A percentile compares a stretch with the other conserved stretches of the same genome.
phyloP scores from a whole-genome alignment of 2,797 vertebrate genomes.

The Hippopotamyrus pictus region DNA sequence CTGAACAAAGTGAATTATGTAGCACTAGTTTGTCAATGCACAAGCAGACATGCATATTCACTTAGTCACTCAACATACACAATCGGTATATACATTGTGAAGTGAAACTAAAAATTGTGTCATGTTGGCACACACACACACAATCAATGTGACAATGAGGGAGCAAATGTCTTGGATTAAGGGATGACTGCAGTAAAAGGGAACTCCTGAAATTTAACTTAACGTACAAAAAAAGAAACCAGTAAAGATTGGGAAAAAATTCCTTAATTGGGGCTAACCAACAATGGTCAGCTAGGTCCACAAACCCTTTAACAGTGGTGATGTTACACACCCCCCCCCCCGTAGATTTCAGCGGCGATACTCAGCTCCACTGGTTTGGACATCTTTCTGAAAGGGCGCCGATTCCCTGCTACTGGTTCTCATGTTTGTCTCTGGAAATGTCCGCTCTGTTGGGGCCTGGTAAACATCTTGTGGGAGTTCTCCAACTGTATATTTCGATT shows the following conservation, averaged over 20 bases:
- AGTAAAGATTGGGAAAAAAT: conserved; percentile 5
- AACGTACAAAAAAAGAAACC: conserved; percentile 16
- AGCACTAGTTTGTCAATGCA: conserved; percentile 46
- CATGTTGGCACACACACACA: background rate
- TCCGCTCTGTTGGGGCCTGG: conserved; percentile 40
- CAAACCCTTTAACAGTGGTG: background rate
- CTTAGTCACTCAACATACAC: background rate
- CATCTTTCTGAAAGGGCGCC: background rate
- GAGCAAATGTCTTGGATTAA: background rate
- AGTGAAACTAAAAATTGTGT: background rate
- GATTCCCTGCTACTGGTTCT: background rate
- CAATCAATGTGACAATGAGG: background rate
- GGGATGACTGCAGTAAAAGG: background rate
- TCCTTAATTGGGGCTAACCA: background rate
- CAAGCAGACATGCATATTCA: conserved; percentile 9
- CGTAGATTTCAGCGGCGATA: background rate
- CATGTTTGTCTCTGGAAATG: conserved; percentile 33
- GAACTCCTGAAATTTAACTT: background rate
- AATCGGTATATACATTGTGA: conserved; percentile 15
- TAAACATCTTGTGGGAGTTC: conserved; percentile 46
- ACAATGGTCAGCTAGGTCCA: conserved; percentile 20
- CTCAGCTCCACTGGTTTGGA: conserved; percentile 8
- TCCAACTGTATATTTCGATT: conserved; percentile 62
- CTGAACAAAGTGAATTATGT: conserved; percentile 59
- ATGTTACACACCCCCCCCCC: background rate